phyloP scores from a whole-genome alignment of 92 coral and sea anemone genomes.

The Epizoanthus stellaris region DNA sequence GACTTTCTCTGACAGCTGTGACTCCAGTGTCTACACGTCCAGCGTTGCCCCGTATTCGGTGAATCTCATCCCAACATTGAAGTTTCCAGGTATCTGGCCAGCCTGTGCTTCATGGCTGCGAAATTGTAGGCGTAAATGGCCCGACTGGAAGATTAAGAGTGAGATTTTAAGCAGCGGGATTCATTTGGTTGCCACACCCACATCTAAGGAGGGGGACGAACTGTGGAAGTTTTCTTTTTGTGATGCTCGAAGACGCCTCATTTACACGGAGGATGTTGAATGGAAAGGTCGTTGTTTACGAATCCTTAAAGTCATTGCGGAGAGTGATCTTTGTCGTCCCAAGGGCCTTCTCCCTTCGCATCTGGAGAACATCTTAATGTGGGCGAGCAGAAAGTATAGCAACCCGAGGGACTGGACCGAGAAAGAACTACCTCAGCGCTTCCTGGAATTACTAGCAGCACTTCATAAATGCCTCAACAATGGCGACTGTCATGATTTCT shows the following conservation, averaged over 20 bases:
- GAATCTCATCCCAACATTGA: conserved; percentile 75
- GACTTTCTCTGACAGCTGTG: conserved; percentile 50
- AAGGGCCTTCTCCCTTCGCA: conserved; percentile 66
- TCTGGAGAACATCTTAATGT: conserved; percentile 75
- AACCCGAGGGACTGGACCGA: conserved; percentile 68
- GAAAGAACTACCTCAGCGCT: conserved; percentile 59
- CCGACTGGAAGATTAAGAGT: conserved; percentile 43
- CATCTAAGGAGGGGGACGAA: conserved; percentile 55
- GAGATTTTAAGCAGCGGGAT: conserved; percentile 65
- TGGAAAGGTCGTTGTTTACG: conserved; percentile 72
- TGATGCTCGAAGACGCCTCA: conserved; percentile 67
- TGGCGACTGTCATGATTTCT: conserved; percentile 73
- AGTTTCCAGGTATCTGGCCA: conserved; percentile 75
- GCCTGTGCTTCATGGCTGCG: conserved; percentile 75
- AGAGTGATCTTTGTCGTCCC: conserved; percentile 75
- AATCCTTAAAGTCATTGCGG: conserved; percentile 72
- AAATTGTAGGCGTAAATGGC: conserved; percentile 66
- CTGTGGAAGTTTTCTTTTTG: conserved; percentile 73
- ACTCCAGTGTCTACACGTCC: background rate
- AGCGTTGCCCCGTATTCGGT: conserved; percentile 49
- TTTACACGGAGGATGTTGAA: conserved; percentile 47
- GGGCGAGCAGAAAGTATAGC: conserved; percentile 72
- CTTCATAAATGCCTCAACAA: conserved; percentile 66
- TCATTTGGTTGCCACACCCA: conserved; percentile 75
- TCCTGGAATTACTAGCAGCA: conserved; percentile 70